phyloP scores from a whole-genome alignment of 2,797 vertebrate species.

The Borostomias antarcticus region DNA sequence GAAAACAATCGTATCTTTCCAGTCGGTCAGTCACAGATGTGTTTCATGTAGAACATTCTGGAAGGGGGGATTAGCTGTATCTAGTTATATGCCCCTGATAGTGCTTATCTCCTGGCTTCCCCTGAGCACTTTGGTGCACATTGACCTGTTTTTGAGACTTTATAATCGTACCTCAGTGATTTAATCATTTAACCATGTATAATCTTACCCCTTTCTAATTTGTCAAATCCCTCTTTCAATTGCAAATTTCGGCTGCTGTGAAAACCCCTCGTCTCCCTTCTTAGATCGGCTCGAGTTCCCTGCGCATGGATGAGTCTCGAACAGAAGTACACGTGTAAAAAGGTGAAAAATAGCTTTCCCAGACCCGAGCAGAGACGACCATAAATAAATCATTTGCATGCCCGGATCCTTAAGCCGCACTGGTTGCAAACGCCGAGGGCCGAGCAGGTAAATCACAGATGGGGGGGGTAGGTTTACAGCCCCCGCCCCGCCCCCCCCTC shows the following conservation, averaged over 20 bases:
- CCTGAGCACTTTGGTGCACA: conserved; percentile 61
- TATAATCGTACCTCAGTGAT: conserved; percentile 58
- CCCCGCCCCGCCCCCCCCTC: too few relatives aligned
- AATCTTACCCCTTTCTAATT: conserved; percentile 60
- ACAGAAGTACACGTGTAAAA: conserved; percentile 42
- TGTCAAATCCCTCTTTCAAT: conserved; percentile 53
- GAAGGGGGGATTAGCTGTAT: conserved; percentile 75
- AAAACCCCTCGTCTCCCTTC: conserved; percentile 17
- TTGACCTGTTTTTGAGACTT: conserved; percentile 69
- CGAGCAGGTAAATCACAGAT: conserved; percentile 32
- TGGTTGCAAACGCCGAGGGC: conserved; percentile 18
- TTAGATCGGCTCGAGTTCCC: conserved; percentile 7
- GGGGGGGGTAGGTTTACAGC: neutral
- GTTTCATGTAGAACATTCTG: conserved; percentile 60
- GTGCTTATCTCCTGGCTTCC: conserved; percentile 69
- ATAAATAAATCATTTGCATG: conserved; percentile 39
- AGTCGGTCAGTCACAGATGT: conserved; percentile 70
- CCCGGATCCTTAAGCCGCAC: neutral
- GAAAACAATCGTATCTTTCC: conserved; percentile 66
- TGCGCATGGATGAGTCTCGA: conserved; percentile 17
- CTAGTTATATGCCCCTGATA: conserved; percentile 71
- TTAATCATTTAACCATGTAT: conserved; percentile 68
- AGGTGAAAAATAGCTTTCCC: conserved; percentile 37
- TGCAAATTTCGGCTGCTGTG: conserved; percentile 18
- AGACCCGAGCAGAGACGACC: conserved; percentile 13